Base-by-base conservation (phyloP, 2,888 invertebrate species). In the Thumatha senex region DNA sequence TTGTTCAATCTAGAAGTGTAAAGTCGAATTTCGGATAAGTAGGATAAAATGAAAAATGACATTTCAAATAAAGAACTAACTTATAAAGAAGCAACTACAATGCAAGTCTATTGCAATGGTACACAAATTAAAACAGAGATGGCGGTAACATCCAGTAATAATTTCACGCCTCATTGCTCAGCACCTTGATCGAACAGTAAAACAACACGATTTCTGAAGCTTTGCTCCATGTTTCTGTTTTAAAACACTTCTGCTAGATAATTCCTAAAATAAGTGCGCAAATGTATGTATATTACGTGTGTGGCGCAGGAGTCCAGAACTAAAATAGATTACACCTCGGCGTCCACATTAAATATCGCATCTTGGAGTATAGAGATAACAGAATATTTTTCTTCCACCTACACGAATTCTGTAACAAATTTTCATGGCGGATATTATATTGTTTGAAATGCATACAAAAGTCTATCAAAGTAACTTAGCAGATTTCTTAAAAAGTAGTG, bases 251-350 rank as follows among this genome's bases (percentile, higher is more conserved):
- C 60, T 59, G 72, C 60, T 58, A 63, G 57, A 68, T 74, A 72
- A 78, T 69, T 76, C 76, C 67, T 54, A 76, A 82, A 82, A 82
- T 82, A 82, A 77, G 70, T 73, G 70, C 68, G 78, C 83, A 82
- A 82, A 80, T 78, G 84, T 81, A 31, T 31, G 11, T 31, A 80
- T 81, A 74, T 82, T 78, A 79, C 80, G 80, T 75, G 70, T 67
- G 78, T 75, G 76, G 66, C 74, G 75, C 73, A 76, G 69, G 74
- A 80, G 78, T 78, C 75, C 70, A 72, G 74, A 71, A 80, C 81
- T 63, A 82, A 85, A 85, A 84, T 85, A 85, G 81, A 72, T 62
- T 63, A 73, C 75, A 80, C 80, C 81, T 80, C 78, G 74, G 70
- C 76, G 77, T 78, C 69, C 67, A 77, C 82, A 76, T 76, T 76